Evolutionary conservation across 2,797 vertebrate genomes (phyloP), one percentile per base, ranked within the genome.

Genomic region (Toxotes lorentzi): DNA sequence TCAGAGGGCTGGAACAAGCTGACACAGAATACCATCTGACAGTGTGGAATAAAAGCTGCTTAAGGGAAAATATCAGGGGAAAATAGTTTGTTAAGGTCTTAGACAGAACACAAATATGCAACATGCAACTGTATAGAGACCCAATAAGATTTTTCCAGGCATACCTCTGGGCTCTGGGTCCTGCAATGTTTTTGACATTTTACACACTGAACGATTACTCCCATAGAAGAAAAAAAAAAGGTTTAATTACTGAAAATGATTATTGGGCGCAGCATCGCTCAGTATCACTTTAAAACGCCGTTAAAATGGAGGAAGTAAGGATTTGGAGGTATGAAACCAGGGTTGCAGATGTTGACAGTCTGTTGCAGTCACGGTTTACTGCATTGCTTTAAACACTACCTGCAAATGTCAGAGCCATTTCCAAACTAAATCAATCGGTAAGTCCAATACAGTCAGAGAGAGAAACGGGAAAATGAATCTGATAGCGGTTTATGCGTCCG

Each of bases 381-480:
- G 4, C 61, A 35, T 16, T 6, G n/a, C 17, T 21, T 21, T 16
- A 0, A 24, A 7, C 34, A 23, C 17, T 16, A 17, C 16, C 32
- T 24, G 53, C 17, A 50, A 7, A 48, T 5, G 24, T 48, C 43
- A n/a, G 2, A 8, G 0, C 8, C 7, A 11, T 4, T 23, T 7
- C 8, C 7, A 6, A 12, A 59, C 34, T 9, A 11, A 7, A 51
- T 10, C 3, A 10, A 14, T 11, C 9, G 2, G 11, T 17, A 0
- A 5, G 9, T 40, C 4, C 17, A 1, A 65, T 24, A 0, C 32
- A 30, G n/a, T 7, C 17, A 1, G 4, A 1, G 1, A 1, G 21
- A 4, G 11, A 53, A 50, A 43, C 5, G 24, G 38, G 10, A n/a
- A 14, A 27, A 40, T 0, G 9, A 48, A 3, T 4, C 6, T 12